A percentile compares a stretch with the other conserved stretches of the same genome.
Evolutionary conservation across 2,113 vertebrate species (phyloP).

Genomic region (Emydocephalus ijimae): DNA sequence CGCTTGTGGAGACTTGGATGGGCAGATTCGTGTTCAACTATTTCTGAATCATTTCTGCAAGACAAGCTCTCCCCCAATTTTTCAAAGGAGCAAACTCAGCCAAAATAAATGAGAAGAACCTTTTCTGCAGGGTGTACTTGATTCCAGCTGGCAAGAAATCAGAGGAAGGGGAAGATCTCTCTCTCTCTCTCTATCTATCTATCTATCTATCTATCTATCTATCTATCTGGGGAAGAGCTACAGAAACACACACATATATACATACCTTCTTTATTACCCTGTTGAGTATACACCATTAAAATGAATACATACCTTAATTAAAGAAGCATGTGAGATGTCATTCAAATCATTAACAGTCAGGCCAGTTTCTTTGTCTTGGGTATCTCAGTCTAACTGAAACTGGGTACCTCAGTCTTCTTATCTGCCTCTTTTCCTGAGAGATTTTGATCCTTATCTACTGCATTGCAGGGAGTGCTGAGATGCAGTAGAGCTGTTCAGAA

Average conservation of each 20-base stretch:
- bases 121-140: accelerated
- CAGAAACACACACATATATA: not conserved
- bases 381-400: not conserved
- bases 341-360: not conserved
- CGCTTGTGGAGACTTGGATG: not conserved
- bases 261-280: not conserved
- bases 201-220: not conserved
- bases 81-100: not conserved
- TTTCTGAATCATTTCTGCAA: not conserved
- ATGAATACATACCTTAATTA: not conserved
- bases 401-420: not conserved
- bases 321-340: not conserved
- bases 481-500: not conserved
- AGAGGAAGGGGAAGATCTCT: not conserved
- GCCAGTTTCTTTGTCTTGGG: not conserved
- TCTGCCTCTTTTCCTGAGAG: not conserved
- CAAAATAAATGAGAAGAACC: not conserved
- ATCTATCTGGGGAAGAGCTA: accelerated
- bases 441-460: not conserved
- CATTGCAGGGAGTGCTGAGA: not conserved
- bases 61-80: not conserved
- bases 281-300: accelerated
- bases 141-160: not conserved
- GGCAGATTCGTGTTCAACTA: not conserved
- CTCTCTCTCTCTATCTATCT: not conserved